These are phyloP conservation scores for Sialis lutaria DNA, from an alignment of 2,888 invertebrate genomes.

Conservation along the genomic window DNA sequence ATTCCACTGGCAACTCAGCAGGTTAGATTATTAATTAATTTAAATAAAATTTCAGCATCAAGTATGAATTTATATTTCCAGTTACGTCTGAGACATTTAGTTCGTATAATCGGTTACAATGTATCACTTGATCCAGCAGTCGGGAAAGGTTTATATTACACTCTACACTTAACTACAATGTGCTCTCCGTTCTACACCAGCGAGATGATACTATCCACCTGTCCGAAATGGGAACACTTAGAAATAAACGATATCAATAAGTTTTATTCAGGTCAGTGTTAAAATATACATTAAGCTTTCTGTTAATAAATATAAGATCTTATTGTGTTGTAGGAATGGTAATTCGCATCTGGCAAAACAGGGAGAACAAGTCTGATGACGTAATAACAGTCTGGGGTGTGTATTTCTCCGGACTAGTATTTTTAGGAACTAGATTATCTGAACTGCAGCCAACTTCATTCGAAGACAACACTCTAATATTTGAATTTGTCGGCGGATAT, in stretches of 20 bases:
- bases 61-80: constrained; percentile 20
- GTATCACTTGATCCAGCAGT: constrained; percentile 28
- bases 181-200: constrained; percentile 74
- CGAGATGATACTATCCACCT: constrained; percentile 48
- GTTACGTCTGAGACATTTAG: constrained; percentile 60
- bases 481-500: constrained; percentile 75
- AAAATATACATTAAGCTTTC: not conserved
- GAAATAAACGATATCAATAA: constrained; percentile 34
- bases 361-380: constrained; percentile 28
- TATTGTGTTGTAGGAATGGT: constrained; percentile 21
- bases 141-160: constrained; percentile 51
- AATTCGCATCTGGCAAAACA: constrained; percentile 28
- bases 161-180: constrained; percentile 63
- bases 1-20: constrained; percentile 71
- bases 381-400: constrained; percentile 69
- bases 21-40: constrained; percentile 23
- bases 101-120: constrained; percentile 55
- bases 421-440: constrained; percentile 49
- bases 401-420: constrained; percentile 66
- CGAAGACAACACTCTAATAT: constrained; percentile 56
- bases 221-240: constrained; percentile 70
- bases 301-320: not conserved
- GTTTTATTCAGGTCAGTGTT: constrained; percentile 1
- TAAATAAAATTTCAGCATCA: not conserved
- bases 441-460: constrained; percentile 48